These are phyloP conservation scores for Nasonia oneida DNA, from an alignment of 2,888 invertebrate species.

Conservation along the genomic window DNA sequence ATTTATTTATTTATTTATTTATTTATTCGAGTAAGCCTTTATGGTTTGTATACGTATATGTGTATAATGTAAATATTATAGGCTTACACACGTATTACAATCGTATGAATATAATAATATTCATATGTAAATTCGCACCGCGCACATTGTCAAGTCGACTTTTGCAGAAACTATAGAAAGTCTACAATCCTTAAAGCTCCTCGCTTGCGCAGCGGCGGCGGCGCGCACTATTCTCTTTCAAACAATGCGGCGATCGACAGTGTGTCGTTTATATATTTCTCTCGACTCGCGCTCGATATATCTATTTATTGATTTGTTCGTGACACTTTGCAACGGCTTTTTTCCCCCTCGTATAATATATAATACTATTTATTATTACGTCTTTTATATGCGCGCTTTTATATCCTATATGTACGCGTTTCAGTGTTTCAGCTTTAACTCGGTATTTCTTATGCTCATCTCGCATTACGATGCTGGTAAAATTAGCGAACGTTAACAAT, in stretches of 20 bases:
- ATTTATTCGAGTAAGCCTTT: constrained; percentile 41
- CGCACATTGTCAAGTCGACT: constrained; percentile 30
- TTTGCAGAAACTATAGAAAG: constrained; percentile 47
- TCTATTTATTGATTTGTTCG: constrained; percentile 59
- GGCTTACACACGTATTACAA: constrained; percentile 33
- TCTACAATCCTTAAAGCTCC: constrained; percentile 56
- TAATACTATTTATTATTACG: constrained; percentile 52
- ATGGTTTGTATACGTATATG: constrained; percentile 18
- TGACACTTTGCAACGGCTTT: constrained; percentile 60
- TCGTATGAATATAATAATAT: constrained; percentile 36
- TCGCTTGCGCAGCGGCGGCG: not conserved
- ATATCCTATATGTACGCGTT: not conserved
- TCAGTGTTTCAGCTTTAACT: constrained; percentile 6
- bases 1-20: not conserved
- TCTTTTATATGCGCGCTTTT: constrained; percentile 42
- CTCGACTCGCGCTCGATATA: constrained; percentile 52
- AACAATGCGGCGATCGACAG: constrained; percentile 51
- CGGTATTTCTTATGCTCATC: not conserved
- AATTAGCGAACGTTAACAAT: constrained; percentile 64
- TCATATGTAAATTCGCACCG: constrained; percentile 54
- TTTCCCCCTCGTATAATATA: constrained; percentile 20
- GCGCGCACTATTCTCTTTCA: constrained; percentile 35
- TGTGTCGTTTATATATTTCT: constrained; percentile 48
- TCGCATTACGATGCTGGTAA: constrained; percentile 15
- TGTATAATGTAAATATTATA: not conserved